phyloP scores from a whole-genome alignment of 2,113 vertebrate genomes.

The Mastomys coucha region DNA sequence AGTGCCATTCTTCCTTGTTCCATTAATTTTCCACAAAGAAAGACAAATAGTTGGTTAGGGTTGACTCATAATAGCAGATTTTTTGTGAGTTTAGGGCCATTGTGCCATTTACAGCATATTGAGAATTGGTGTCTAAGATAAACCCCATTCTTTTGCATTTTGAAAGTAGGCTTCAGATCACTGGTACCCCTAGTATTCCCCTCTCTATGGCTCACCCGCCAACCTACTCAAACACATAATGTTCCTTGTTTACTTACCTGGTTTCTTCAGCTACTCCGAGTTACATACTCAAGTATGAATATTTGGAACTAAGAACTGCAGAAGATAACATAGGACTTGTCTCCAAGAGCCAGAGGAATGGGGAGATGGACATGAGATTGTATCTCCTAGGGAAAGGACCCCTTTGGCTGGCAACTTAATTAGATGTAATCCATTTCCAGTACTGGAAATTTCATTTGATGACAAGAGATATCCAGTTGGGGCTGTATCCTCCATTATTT shows the following conservation, averaged over 20 bases:
- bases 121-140: conserved; percentile 21
- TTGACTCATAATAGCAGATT: background rate
- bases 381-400: background rate
- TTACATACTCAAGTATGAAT: background rate
- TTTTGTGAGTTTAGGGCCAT: background rate
- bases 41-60: background rate
- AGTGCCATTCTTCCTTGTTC: background rate
- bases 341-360: background rate
- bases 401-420: background rate
- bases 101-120: background rate
- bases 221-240: background rate
- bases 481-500: background rate
- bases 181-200: background rate
- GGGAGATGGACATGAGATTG: background rate
- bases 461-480: background rate
- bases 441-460: background rate
- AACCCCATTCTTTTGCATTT: background rate
- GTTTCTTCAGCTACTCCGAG: background rate
- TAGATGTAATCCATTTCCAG: background rate
- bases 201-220: background rate
- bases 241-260: background rate
- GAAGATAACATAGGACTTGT: background rate
- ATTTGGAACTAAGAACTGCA: background rate
- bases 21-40: conserved; percentile 23
- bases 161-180: background rate